Base-by-base conservation (phyloP, 2,113 vertebrate species). In the Gymnogyps californianus region DNA sequence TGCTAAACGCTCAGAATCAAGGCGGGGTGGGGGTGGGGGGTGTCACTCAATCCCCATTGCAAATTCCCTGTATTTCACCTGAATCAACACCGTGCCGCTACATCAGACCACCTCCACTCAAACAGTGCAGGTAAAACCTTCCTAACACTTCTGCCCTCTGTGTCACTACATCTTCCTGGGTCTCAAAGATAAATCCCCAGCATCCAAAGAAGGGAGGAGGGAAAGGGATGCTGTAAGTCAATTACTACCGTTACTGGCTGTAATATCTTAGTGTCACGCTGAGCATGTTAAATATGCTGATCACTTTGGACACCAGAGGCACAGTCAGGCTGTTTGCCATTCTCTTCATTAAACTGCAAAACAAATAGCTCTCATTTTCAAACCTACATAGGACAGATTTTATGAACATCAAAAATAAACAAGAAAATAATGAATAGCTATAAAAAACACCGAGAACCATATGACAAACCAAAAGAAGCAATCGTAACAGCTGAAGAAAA, bases 211-310 rank as follows among this genome's bases (percentile, higher is more conserved):
- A 84, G 21, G 31, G 55, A 58, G 90, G 67, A 93, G 75, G 81
- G 92, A 86, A 93, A 96, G 93, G 64, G 95, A 98, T 96, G 97
- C 95, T 97, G 94, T 93, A 98, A 98, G 98, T 98, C 97, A 98
- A 98, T 98, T 98, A 98, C 98, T 98, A 98, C 97, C 83, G 82
- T 98, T 97, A 97, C 97, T 96, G 24, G 97, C 98, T 98, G 96
- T 98, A 98, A 97, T 98, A 98, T 98, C 98, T 98, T 96, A 96
- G 97, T 98, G 96, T 98, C 99, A 98, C 52, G 98, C 99, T 99
- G 99, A 98, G 98, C 98, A 97, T 97, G 98, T 98, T 99, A 98
- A 99, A 99, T 98, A 98, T 98, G 98, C 98, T 98, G 98, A 97
- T 96, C 94, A 75, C 96, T 98, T 88, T 96, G 98, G 98, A 96